Conservation (phyloP, 2,113 vertebrate species). For the Sphaerodactylus townsendi region DNA sequence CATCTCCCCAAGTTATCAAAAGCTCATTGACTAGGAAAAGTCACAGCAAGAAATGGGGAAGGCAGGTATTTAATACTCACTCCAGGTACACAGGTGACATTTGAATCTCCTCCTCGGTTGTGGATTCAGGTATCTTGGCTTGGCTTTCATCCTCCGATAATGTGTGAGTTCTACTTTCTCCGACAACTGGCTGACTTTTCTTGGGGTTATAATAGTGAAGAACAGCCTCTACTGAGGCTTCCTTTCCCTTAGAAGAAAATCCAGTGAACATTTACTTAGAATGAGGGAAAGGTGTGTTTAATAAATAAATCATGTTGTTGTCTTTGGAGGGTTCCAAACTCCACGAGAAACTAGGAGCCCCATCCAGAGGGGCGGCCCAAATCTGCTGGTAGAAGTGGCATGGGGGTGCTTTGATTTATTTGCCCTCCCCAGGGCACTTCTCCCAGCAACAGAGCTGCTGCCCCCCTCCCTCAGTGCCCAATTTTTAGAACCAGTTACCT, state of each 20-base stretch:
- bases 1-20: neutral
- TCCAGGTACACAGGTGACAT: conserved; percentile 60
- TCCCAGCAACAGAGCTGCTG: no score
- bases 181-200: conserved; percentile 29
- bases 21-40: neutral
- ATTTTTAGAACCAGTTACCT: neutral
- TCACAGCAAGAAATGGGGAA: neutral
- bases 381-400: no score
- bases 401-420: no score
- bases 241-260: conserved; percentile 67
- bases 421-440: no score
- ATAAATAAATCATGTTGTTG: neutral
- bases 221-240: conserved; percentile 73
- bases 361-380: no score
- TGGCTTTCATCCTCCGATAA: neutral
- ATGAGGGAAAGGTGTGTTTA: neutral
- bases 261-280: neutral
- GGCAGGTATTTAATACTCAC: neutral
- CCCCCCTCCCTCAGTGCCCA: no score
- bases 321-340: neutral
- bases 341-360: neutral
- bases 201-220: conserved; percentile 64
- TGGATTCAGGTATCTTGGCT: conserved; percentile 20
- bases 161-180: conserved; percentile 25
- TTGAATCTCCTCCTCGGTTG: conserved; percentile 59